A percentile compares a stretch with the other conserved stretches of the same genome.
phyloP scores from a whole-genome alignment of 2,888 invertebrate species.

The Galeruca laticollis region DNA sequence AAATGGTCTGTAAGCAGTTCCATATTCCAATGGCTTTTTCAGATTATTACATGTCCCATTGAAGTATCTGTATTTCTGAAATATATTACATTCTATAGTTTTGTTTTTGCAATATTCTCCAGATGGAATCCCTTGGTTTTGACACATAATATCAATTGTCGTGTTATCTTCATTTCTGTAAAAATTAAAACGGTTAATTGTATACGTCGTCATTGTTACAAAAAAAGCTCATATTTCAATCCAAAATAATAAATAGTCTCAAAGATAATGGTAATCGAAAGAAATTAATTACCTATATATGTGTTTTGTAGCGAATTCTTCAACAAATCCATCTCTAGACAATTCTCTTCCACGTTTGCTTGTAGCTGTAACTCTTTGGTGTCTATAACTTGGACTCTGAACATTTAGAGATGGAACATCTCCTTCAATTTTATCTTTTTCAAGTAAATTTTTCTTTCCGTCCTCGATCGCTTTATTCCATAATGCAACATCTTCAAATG shows the following conservation, averaged over 20 bases:
- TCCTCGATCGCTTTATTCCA: constrained; percentile 57
- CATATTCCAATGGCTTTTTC: constrained; percentile 74
- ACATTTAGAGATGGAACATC: constrained; percentile 67
- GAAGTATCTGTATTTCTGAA: constrained; percentile 72
- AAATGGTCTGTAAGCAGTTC: constrained; percentile 81
- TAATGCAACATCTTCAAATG: constrained; percentile 34
- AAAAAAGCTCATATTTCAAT: too few species aligned
- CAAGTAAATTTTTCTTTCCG: constrained; percentile 70
- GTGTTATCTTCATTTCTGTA: constrained; percentile 36
- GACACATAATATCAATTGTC: constrained; percentile 40
- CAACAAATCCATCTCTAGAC: constrained; percentile 76
- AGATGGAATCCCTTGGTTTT: constrained; percentile 28
- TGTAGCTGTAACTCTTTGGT: constrained; percentile 79
- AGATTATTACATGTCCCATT: constrained; percentile 86
- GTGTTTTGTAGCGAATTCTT: constrained; percentile 76
- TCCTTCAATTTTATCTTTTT: constrained; percentile 71
- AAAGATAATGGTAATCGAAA: too few species aligned
- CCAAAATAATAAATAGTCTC: too few species aligned
- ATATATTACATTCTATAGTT: constrained; percentile 50
- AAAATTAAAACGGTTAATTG: constrained; percentile 7
- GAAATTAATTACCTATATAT: constrained; percentile 43
- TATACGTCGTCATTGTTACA: not conserved
- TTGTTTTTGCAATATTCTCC: constrained; percentile 52
- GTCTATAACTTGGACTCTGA: constrained; percentile 76
- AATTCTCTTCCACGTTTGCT: constrained; percentile 72